These are phyloP conservation scores for Propithecus coquereli DNA, from an alignment of 2,113 vertebrate genomes.

Conservation along the genomic window DNA sequence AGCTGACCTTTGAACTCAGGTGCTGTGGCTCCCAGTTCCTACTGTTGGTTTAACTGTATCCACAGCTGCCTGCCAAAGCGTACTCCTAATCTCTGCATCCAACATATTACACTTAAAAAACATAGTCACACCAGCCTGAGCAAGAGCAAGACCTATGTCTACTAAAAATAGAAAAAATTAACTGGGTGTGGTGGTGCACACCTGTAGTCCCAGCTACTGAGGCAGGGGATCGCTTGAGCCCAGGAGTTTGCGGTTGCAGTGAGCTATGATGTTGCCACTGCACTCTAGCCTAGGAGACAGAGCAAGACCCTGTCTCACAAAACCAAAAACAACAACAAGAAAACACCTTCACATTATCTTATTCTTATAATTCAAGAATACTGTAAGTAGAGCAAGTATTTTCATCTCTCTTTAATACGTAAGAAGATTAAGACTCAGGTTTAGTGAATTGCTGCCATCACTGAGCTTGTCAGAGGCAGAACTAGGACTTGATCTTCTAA, in stretches of 20 bases:
- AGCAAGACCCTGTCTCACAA: too few relatives aligned
- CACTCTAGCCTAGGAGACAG: too few relatives aligned
- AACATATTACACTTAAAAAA: background rate
- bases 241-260: too few relatives aligned
- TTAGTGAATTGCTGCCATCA: background rate
- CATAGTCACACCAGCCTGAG: background rate
- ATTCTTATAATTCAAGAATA: background rate
- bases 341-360: background rate
- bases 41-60: background rate
- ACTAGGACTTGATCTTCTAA: background rate
- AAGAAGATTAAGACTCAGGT: background rate
- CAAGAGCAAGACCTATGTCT: too few relatives aligned
- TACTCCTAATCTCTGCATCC: background rate
- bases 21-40: background rate
- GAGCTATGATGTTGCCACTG: too few relatives aligned
- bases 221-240: too few relatives aligned
- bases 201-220: too few relatives aligned
- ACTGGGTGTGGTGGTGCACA: too few relatives aligned
- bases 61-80: background rate
- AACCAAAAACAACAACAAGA: too few relatives aligned
- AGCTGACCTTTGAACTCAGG: constrained; percentile 4
- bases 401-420: constrained; percentile 15
- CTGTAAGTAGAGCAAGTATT: background rate
- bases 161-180: too few relatives aligned
- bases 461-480: background rate